These are phyloP conservation scores for Uropetala carovei DNA, from an alignment of 2,888 invertebrate genomes.

Conservation along the genomic window DNA sequence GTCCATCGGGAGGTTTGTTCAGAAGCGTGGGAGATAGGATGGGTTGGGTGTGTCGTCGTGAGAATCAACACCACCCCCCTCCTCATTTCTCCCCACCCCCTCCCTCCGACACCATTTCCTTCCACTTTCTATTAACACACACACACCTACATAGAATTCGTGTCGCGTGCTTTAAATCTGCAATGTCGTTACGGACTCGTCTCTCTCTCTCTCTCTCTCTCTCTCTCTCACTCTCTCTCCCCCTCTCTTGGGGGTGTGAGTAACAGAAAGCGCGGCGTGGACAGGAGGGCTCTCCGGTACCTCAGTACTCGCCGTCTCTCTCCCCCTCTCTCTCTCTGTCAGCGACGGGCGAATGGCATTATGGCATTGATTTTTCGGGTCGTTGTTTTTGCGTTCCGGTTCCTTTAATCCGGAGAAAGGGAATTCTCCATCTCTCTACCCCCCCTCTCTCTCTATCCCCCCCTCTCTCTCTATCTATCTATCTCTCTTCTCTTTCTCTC, in stretches of 20 bases:
- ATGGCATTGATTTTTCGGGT: slow-evolving; percentile 50
- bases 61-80: not conserved
- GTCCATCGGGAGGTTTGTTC: not conserved
- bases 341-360: slow-evolving; percentile 48
- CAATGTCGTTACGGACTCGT: not conserved
- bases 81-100: not conserved
- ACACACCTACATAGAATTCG: not conserved
- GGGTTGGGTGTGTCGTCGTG: not conserved
- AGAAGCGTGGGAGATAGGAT: not conserved
- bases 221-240: no score
- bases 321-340: not conserved
- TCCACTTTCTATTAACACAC: not conserved
- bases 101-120: not conserved
- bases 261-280: not conserved
- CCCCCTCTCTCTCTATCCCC: not conserved
- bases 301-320: not conserved
- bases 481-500: not conserved
- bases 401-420: slow-evolving; percentile 37
- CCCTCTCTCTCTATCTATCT: not conserved
- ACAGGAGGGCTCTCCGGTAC: slow-evolving; percentile 20
- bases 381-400: not conserved
- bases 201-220: no score
- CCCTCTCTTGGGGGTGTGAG: not conserved
- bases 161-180: slow-evolving; percentile 38
- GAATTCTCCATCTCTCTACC: not conserved